Evolutionary conservation across 2,113 vertebrate species (phyloP).

Genomic region (Alethe diademata): DNA sequence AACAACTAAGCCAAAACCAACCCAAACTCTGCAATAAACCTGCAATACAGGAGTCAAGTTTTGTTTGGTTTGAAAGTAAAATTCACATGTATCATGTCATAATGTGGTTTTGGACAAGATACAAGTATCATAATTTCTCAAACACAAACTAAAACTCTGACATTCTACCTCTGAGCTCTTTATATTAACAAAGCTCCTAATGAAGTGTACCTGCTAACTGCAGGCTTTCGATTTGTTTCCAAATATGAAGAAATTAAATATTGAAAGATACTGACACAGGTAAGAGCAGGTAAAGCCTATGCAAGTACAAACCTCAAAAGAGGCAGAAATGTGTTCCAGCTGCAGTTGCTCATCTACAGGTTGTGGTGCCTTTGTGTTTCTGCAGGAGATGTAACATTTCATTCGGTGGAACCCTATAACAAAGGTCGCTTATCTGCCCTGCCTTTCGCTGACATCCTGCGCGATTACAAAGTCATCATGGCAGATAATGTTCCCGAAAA

Average conservation of each 20-base stretch:
- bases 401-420: constrained; percentile 94
- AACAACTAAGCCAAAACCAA: neutral
- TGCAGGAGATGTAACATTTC: constrained; percentile 88
- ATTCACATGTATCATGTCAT: neutral
- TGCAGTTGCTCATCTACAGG: neutral
- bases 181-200: neutral
- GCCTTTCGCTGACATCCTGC: constrained; percentile 91
- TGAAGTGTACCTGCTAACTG: neutral
- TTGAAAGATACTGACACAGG: neutral
- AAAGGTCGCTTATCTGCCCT: constrained; percentile 89
- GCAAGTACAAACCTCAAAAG: neutral
- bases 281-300: neutral
- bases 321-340: neutral
- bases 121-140: neutral
- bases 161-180: neutral
- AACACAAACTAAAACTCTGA: neutral
- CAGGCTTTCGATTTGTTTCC: neutral
- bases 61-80: neutral
- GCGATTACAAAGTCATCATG: constrained; percentile 95
- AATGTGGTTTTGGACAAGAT: neutral
- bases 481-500: constrained; percentile 91
- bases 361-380: neutral
- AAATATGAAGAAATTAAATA: neutral
- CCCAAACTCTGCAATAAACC: neutral
- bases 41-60: neutral